Conservation (phyloP, 2,113 vertebrate species). For the Ifrita kowaldi region DNA sequence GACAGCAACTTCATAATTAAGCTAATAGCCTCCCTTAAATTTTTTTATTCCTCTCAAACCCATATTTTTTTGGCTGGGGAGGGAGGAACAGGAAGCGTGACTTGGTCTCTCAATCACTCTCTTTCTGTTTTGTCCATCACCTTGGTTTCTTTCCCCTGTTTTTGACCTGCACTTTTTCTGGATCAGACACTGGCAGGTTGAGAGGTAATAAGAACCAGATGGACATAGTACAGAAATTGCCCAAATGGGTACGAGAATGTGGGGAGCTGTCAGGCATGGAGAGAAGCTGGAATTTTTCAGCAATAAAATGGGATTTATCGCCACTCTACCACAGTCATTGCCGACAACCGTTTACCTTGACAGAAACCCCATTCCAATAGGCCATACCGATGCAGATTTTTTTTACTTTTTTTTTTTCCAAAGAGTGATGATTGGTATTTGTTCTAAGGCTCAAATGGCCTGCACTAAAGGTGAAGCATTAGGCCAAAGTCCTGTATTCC, state of each 20-base stretch:
- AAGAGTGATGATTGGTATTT: constrained; percentile 85
- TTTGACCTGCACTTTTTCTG: constrained; percentile 80
- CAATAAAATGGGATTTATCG: constrained; percentile 99
- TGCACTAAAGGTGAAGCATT: constrained; percentile 82
- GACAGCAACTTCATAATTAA: not conserved
- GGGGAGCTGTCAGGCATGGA: constrained; percentile 97
- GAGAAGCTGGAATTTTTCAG: constrained; percentile 97
- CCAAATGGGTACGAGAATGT: constrained; percentile 93
- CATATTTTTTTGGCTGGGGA: not conserved
- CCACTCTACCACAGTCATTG: constrained; percentile 93
- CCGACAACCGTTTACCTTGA: constrained; percentile 83
- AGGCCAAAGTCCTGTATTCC: constrained; percentile 88
- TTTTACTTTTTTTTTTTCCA: constrained; percentile 53
- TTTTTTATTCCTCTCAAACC: not conserved
- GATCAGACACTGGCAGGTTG: constrained; percentile 85
- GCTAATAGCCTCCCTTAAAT: not conserved
- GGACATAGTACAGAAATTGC: constrained; percentile 93
- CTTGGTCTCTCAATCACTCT: constrained; percentile 4
- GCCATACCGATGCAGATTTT: constrained; percentile 74
- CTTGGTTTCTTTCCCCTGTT: constrained; percentile 67
- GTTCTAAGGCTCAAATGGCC: constrained; percentile 85
- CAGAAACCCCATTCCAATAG: constrained; percentile 81
- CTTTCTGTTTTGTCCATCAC: constrained; percentile 78
- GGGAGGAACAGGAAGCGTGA: not conserved
- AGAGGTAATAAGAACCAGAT: constrained; percentile 98